Conservation (phyloP, 1,140 invertebrate genomes). For the Oryzaephilus surinamensis region DNA sequence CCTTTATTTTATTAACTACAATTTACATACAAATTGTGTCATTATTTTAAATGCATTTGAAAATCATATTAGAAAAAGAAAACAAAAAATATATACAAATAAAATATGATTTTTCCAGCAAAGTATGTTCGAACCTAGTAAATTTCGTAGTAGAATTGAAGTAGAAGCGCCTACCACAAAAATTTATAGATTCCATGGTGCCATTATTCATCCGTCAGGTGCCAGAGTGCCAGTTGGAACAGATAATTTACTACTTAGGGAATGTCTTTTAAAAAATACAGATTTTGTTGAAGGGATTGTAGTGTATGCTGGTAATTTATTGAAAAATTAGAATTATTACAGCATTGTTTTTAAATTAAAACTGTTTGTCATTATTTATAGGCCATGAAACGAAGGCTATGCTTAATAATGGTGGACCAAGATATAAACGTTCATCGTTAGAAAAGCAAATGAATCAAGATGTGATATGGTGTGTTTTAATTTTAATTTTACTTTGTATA, state of each 20-base stretch:
- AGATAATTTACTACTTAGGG: conserved; percentile 87
- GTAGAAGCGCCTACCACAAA: conserved; percentile 90
- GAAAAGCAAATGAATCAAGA: conserved; percentile 93
- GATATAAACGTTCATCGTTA: conserved; percentile 87
- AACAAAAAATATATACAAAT: neutral
- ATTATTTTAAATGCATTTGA: neutral
- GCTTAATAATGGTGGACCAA: conserved; percentile 91
- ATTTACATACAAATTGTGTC: neutral
- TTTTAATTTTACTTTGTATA: conserved; percentile 82
- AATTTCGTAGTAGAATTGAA: conserved; percentile 76
- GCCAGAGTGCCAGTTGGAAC: conserved; percentile 74
- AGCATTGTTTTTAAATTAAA: conserved; percentile 1
- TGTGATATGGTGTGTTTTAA: conserved; percentile 92
- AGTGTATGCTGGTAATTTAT: conserved; percentile 75
- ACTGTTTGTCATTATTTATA: conserved; percentile 32
- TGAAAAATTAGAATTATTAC: too few species aligned
- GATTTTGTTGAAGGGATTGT: conserved; percentile 93
- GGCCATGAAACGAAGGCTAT: conserved; percentile 97
- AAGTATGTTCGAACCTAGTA: conserved; percentile 62
- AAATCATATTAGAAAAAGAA: neutral
- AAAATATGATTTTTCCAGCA: conserved; percentile 34
- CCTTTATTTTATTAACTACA: neutral
- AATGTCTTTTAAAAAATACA: conserved; percentile 89
- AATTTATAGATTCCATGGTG: conserved; percentile 90
- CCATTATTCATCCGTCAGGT: conserved; percentile 71